Evolutionary conservation across 1,140 invertebrate genomes (phyloP).

Genomic region (Ips typographus): DNA sequence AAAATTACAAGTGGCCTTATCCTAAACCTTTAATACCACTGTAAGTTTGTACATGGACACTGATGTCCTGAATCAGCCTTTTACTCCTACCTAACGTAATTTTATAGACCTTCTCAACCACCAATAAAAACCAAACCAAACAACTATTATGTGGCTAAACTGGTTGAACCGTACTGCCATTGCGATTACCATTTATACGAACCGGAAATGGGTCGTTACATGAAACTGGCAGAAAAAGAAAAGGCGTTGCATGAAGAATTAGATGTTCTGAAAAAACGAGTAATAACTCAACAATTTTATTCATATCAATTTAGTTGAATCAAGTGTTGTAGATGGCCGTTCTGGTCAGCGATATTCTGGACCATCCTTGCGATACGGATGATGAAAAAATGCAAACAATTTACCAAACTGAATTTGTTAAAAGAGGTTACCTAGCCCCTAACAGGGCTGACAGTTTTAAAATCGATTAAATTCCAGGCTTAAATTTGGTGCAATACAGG

Average conservation of each 20-base stretch:
- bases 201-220: slow-evolving; percentile 59
- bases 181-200: slow-evolving; percentile 59
- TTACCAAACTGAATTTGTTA: slow-evolving; percentile 61
- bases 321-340: slow-evolving; percentile 55
- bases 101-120: slow-evolving; percentile 56
- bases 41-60: not conserved
- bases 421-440: slow-evolving; percentile 52
- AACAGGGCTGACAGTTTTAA: slow-evolving; percentile 7
- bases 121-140: slow-evolving; percentile 50
- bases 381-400: slow-evolving; percentile 62
- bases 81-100: slow-evolving; percentile 2
- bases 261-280: slow-evolving; percentile 51
- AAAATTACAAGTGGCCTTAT: slow-evolving; percentile 61
- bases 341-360: slow-evolving; percentile 58
- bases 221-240: slow-evolving; percentile 59
- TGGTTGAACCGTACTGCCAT: slow-evolving; percentile 57
- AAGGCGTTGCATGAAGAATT: slow-evolving; percentile 57
- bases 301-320: not conserved
- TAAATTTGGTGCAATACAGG: slow-evolving; percentile 49
- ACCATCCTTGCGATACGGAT: slow-evolving; percentile 58
- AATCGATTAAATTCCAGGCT: slow-evolving; percentile 40
- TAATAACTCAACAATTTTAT: slow-evolving; percentile 34
- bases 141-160: slow-evolving; percentile 49
- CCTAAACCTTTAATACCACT: slow-evolving; percentile 53
- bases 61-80: not conserved